Evolutionary conservation across 2,113 vertebrate genomes (phyloP), one percentile per base, ranked within the genome.

Genomic region (Empidonax alnorum): DNA sequence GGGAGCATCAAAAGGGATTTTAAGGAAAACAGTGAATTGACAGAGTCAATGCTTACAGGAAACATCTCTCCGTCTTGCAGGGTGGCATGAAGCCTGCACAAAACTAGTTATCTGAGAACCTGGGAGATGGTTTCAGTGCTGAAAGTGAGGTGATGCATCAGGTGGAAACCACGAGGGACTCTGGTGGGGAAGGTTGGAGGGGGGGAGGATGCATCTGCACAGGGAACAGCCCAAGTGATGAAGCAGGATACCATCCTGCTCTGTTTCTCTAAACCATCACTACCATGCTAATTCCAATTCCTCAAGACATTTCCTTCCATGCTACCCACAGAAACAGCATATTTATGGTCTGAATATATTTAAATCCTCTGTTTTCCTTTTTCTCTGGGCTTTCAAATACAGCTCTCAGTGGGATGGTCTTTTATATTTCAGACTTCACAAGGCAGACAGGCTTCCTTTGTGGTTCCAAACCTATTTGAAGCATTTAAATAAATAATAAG

Each of bases 401-500:
- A 85, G 71, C 46, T 74, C 89, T 94, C 87, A 58, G n/a, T 0
- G 25, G 75, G 49, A 55, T 23, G 33, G 50, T 79, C 62, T 96
- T 94, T 93, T 85, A 41, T 62, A 93, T 94, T 89, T 95, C 71
- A 87, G 87, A 94, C 74, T 91, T 94, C 93, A 95, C 49, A 91
- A 92, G 50, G 74, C 84, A 87, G 90, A 76, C 75, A 55, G 77
- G 68, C 84, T 91, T 94, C 61, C 87, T 94, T 94, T 93, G 89
- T 94, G 93, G 80, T 82, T 96, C 73, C 74, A 94, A 89, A 93
- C 28, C 61, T 79, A 91, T 89, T 33, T 87, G 87, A 96, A 89
- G 84, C 66, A 94, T 59, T 91, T 96, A 89, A 95, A 95, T 95
- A 95, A 92, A 93, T 89, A 95, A 94, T 95, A 93, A 84, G 77